Percentiles rank a stretch among this genome's conserved stretches.
Evolutionary conservation across 2,888 invertebrate species (phyloP).

Genomic region (Gisinianus flammeolus): DNA sequence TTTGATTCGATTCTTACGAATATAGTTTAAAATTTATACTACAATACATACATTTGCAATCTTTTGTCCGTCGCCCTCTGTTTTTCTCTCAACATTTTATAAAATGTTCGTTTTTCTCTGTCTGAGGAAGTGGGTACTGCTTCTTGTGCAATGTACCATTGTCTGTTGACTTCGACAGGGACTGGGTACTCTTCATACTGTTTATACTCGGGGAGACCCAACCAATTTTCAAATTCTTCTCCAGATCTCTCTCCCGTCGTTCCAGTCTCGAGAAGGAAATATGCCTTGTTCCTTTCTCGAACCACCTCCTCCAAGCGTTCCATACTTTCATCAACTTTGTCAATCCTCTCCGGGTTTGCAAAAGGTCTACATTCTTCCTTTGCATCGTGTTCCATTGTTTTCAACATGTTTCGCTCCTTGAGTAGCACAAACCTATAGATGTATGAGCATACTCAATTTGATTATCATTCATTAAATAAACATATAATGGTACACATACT

Average conservation of each 20-base stretch:
- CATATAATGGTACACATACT: neutral
- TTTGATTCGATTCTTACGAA: too few species aligned
- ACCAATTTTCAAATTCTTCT: conserved; percentile 62
- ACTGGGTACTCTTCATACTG: conserved; percentile 53
- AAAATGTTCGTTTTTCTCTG: conserved; percentile 50
- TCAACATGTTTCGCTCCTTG: conserved; percentile 95
- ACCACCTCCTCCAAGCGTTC: conserved; percentile 87
- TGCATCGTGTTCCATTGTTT: conserved; percentile 91
- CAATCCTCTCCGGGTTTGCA: conserved; percentile 90
- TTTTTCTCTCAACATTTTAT: conserved; percentile 42
- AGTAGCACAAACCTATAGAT: conserved; percentile 75
- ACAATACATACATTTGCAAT: conserved; percentile 18
- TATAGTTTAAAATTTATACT: neutral
- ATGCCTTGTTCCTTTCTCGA: conserved; percentile 89
- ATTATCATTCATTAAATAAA: conserved; percentile 19
- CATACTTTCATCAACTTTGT: conserved; percentile 94
- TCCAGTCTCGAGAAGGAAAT: conserved; percentile 86
- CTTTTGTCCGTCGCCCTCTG: conserved; percentile 24
- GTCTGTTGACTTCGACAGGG: conserved; percentile 53
- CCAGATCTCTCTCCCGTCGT: conserved; percentile 79
- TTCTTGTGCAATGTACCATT: conserved; percentile 43
- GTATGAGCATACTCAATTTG: conserved; percentile 2
- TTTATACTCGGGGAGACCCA: conserved; percentile 55
- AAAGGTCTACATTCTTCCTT: conserved; percentile 72
- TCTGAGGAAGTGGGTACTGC: conserved; percentile 44